Percentiles rank a stretch among this genome's conserved stretches.
Conservation (phyloP, 2,888 invertebrate genomes). For the Byasa hedistus region DNA sequence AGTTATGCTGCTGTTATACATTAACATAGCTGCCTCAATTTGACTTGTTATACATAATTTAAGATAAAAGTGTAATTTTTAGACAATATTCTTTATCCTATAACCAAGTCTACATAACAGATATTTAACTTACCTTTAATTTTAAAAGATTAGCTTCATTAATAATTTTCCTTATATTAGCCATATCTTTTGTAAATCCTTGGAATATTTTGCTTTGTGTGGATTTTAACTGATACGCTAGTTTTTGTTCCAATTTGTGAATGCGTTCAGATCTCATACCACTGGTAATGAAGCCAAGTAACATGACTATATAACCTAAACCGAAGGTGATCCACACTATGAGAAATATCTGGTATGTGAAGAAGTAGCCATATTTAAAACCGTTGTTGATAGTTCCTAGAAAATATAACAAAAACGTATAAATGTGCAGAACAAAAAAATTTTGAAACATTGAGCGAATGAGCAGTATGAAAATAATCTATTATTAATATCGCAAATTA, state of each 20-base stretch:
- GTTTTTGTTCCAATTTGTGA: constrained; percentile 86
- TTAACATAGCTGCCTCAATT: no score
- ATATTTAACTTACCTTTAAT: constrained; percentile 83
- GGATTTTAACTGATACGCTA: constrained; percentile 87
- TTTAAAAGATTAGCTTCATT: constrained; percentile 91
- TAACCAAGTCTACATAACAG: background rate
- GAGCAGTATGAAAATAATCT: no score
- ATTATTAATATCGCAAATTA: no score
- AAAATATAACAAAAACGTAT: constrained; percentile 35
- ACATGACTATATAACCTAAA: constrained; percentile 94
- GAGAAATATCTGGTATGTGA: constrained; percentile 88
- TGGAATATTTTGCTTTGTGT: constrained; percentile 89
- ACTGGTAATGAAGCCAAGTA: constrained; percentile 90
- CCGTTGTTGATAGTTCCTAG: constrained; percentile 74
- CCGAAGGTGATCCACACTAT: constrained; percentile 95
- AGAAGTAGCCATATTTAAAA: constrained; percentile 81
- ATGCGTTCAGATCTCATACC: constrained; percentile 88
- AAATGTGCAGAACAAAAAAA: background rate
- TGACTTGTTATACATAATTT: no score
- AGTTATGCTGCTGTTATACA: no score
- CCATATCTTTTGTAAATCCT: constrained; percentile 87
- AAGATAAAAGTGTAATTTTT: no score
- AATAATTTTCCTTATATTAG: constrained; percentile 85
- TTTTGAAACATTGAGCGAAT: background rate
- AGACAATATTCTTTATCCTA: no score